These are phyloP conservation scores for Salvelinus fontinalis DNA, from an alignment of 2,113 vertebrate species.

Conservation along the genomic window DNA sequence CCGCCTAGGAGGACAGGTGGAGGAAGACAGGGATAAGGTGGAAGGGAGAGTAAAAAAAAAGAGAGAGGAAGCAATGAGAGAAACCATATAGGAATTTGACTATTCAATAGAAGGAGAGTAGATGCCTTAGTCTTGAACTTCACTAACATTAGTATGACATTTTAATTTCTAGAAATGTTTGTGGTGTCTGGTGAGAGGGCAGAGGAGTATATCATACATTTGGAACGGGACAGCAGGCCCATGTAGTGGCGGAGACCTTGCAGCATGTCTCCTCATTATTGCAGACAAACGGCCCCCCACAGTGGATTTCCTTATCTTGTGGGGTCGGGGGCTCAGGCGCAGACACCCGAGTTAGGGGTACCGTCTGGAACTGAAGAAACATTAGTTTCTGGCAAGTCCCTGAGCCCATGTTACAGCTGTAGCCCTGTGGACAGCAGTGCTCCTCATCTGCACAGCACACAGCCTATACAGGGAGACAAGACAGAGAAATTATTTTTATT, in stretches of 20 bases:
- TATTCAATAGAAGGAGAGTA: not conserved
- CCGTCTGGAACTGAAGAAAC: slow-evolving; percentile 42
- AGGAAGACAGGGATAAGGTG: not conserved
- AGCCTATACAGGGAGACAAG: slow-evolving; percentile 48
- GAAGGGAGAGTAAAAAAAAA: not conserved
- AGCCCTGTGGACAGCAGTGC: slow-evolving; percentile 79
- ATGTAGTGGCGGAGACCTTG: slow-evolving; percentile 41
- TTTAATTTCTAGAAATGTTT: not conserved
- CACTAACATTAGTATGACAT: not conserved
- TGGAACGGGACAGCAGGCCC: slow-evolving; percentile 69
- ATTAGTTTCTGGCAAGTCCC: slow-evolving; percentile 54
- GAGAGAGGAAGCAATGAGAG: not conserved
- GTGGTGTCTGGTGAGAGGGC: not conserved
- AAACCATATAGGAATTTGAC: not conserved
- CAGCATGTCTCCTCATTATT: slow-evolving; percentile 66
- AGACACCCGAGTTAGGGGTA: slow-evolving; percentile 46
- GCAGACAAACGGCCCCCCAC: slow-evolving; percentile 51
- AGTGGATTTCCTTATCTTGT: slow-evolving; percentile 27
- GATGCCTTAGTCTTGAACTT: not conserved
- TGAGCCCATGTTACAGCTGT: slow-evolving; percentile 55
- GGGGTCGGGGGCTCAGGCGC: not conserved
- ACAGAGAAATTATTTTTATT: no score
- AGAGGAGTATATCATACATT: slow-evolving; percentile 48
- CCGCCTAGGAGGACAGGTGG: slow-evolving; percentile 44
- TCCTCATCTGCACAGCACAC: slow-evolving; percentile 69